Conservation (phyloP, 2,888 invertebrate genomes). For the Agriopis aurantiaria region DNA sequence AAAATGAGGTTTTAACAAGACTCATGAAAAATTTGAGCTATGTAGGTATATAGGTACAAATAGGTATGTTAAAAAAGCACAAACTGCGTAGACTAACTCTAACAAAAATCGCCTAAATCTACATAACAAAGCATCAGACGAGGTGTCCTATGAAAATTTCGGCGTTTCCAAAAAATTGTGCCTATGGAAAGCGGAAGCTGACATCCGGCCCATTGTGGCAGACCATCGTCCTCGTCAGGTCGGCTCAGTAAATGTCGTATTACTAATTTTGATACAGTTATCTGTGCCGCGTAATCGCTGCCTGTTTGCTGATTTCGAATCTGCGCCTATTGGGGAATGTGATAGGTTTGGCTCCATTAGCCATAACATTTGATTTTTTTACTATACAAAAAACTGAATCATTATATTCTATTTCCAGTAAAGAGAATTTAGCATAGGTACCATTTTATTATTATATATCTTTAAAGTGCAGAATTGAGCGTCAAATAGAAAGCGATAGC, state of each 20-base stretch:
- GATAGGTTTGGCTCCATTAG: conserved; percentile 10
- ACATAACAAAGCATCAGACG: conserved; percentile 76
- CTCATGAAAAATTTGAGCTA: too few species aligned
- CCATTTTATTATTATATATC: too few species aligned
- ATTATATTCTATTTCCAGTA: too few species aligned
- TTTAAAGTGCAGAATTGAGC: too few species aligned
- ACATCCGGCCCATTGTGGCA: conserved; percentile 75
- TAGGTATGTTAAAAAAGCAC: conserved; percentile 5
- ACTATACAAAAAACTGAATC: too few species aligned
- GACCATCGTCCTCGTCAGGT: conserved; percentile 81
- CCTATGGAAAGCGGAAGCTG: conserved; percentile 78
- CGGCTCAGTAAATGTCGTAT: conserved; percentile 72
- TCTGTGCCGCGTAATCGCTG: conserved; percentile 72
- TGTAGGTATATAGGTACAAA: not conserved
- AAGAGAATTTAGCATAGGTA: too few species aligned
- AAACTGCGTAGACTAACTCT: conserved; percentile 23
- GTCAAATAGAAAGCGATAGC: too few species aligned
- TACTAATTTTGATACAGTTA: conserved; percentile 75
- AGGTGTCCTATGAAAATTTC: conserved; percentile 80
- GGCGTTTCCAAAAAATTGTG: conserved; percentile 83
- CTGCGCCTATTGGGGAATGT: conserved; percentile 20
- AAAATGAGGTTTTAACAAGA: too few species aligned
- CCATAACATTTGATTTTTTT: too few species aligned
- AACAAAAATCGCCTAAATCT: conserved; percentile 63
- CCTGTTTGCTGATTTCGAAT: conserved; percentile 58